These are phyloP conservation scores for Gerris buenoi DNA, from an alignment of 1,140 invertebrate genomes.

Conservation along the genomic window DNA sequence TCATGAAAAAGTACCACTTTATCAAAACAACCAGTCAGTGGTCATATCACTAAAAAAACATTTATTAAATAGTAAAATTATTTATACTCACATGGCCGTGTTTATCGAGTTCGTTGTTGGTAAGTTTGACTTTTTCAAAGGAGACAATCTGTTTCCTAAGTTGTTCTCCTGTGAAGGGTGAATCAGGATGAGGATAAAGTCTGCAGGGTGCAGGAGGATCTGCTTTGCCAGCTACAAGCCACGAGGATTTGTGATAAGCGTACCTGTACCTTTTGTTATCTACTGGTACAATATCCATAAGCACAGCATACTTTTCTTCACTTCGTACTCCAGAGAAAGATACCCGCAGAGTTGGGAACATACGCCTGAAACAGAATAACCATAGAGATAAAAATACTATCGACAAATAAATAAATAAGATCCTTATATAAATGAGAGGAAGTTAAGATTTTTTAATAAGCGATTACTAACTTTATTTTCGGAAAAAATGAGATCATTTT, in stretches of 20 bases:
- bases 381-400: no score
- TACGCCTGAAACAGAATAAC: constrained; percentile 83
- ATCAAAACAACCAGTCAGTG: no score
- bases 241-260: constrained; percentile 93
- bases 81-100: constrained; percentile 23
- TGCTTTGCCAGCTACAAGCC: constrained; percentile 96
- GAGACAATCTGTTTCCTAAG: constrained; percentile 92
- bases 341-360: constrained; percentile 93
- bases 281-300: constrained; percentile 92
- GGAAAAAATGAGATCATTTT: no score
- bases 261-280: constrained; percentile 97
- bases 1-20: no score
- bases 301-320: constrained; percentile 64
- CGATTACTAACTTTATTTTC: no score
- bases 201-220: constrained; percentile 87
- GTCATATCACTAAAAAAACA: no score
- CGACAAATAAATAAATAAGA: no score
- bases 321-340: constrained; percentile 76
- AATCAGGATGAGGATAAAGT: constrained; percentile 93
- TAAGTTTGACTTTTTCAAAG: constrained; percentile 98
- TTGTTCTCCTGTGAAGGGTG: constrained; percentile 91
- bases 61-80: not conserved
- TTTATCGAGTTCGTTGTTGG: constrained; percentile 98
- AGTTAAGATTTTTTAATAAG: no score
- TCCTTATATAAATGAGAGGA: no score